Percentiles rank a stretch among this genome's conserved stretches.
These are phyloP conservation scores for Malurus cyaneus DNA, from an alignment of 2,113 vertebrate species.

Conservation along the genomic window DNA sequence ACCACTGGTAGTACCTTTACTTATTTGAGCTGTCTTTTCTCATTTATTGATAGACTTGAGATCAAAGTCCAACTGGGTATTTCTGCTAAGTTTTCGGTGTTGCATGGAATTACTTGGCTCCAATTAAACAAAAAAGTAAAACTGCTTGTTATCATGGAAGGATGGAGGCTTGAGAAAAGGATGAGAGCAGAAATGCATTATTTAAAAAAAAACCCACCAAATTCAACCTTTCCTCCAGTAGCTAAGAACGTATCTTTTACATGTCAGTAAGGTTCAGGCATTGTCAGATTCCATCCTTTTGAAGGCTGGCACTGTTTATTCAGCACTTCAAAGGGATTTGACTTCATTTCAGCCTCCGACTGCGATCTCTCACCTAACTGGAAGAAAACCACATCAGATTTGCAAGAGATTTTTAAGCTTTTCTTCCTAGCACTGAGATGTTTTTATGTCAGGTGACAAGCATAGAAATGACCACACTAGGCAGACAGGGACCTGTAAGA, in stretches of 20 bases:
- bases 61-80: not conserved
- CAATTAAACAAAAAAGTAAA: not conserved
- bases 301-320: not conserved
- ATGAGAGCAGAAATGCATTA: not conserved
- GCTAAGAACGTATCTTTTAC: not conserved
- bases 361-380: not conserved
- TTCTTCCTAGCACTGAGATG: not conserved
- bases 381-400: not conserved
- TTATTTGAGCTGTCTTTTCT: not conserved
- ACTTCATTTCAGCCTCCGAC: not conserved
- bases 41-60: not conserved
- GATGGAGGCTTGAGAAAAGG: not conserved
- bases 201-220: not conserved
- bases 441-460: not conserved
- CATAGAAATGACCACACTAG: not conserved
- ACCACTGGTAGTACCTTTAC: not conserved
- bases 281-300: not conserved
- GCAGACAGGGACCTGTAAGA: accelerated
- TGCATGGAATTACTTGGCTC: not conserved
- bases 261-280: not conserved
- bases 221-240: not conserved
- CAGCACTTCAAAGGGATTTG: constrained; percentile 9
- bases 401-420: not conserved
- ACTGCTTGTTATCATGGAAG: not conserved
- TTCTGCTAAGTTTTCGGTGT: not conserved